These are phyloP conservation scores for Bufotes viridis DNA, from an alignment of 2,797 vertebrate species.

Conservation along the genomic window DNA sequence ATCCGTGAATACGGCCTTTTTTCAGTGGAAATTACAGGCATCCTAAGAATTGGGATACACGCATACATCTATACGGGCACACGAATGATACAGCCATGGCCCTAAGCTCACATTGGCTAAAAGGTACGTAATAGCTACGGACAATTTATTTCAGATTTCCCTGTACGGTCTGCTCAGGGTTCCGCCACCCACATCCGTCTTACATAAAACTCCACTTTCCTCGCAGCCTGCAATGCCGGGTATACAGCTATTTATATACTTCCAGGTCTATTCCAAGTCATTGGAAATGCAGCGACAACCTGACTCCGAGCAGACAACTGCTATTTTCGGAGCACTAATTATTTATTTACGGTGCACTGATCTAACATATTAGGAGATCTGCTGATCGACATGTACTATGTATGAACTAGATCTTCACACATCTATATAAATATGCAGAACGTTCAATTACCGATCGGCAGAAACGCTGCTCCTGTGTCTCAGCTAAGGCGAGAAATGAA, in stretches of 20 bases:
- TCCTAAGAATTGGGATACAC: too few relatives aligned
- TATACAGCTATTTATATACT: constrained; percentile 8
- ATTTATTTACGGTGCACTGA: not conserved
- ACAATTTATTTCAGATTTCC: not conserved
- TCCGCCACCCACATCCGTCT: not conserved
- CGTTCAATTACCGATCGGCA: not conserved
- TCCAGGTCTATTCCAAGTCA: not conserved
- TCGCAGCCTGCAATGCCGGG: not conserved
- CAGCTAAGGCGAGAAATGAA: not conserved
- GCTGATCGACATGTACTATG: not conserved
- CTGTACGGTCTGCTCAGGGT: not conserved
- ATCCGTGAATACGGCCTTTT: too few relatives aligned
- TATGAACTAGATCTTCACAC: not conserved
- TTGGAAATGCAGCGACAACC: constrained; percentile 11
- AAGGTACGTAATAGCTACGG: not conserved
- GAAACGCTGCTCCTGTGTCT: not conserved
- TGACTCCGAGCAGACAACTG: not conserved
- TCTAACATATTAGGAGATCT: not conserved
- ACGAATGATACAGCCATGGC: too few relatives aligned
- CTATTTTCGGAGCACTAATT: not conserved
- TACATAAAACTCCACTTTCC: not conserved
- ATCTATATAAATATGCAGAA: not conserved
- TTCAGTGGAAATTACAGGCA: too few relatives aligned
- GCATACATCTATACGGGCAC: too few relatives aligned
- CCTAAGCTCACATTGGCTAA: too few relatives aligned